Base-by-base conservation (phyloP, 2,113 vertebrate species). In the Clarias magur region DNA sequence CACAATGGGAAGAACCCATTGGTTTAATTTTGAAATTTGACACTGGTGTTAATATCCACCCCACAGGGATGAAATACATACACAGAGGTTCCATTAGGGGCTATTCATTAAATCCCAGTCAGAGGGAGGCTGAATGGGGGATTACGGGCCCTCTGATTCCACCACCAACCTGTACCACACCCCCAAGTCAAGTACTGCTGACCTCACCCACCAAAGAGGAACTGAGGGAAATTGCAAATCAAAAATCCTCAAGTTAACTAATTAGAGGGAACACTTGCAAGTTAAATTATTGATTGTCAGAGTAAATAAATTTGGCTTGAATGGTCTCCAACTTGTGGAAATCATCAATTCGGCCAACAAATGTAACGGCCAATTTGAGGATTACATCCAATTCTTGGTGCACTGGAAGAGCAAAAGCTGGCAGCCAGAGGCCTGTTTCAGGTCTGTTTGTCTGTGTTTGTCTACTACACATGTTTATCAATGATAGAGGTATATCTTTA, bases 41-140 rank as follows among this genome's bases (percentile, higher is more conserved):
- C 88, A 79, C 86, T 83, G 34, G 86, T 88, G 86, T 72, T 89
- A 88, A 88, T 88, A 80, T 86, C 80, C 42, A 62, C 84, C 89
- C 89, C 63, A 42, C 79, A 86, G 73, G 86, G 84, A 59, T 86
- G 84, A 83, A 89, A 83, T 65, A 25, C 80, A 88, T 81, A 87
- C 80, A 87, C 57, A 84, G 70, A 70, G 48, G 57, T 81, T 87
- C 73, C 80, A 89, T 85, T 89, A 80, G 38, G 85, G 73, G 54
- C 83, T 80, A 88, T 86, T 86, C 82, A 73, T 90, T 83, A 83
- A 62, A 65, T 59, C 76, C 72, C 94, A 93, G 92, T 93, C 93
- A 94, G 94, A 94, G 95, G 93, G 93, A 93, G 94, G 88, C 93
- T 96, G 94, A 96, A 95, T 94, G 94, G 94, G 60, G 93, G 95